Conservation (phyloP, 2,797 vertebrate genomes). For the Botia kubotai region DNA sequence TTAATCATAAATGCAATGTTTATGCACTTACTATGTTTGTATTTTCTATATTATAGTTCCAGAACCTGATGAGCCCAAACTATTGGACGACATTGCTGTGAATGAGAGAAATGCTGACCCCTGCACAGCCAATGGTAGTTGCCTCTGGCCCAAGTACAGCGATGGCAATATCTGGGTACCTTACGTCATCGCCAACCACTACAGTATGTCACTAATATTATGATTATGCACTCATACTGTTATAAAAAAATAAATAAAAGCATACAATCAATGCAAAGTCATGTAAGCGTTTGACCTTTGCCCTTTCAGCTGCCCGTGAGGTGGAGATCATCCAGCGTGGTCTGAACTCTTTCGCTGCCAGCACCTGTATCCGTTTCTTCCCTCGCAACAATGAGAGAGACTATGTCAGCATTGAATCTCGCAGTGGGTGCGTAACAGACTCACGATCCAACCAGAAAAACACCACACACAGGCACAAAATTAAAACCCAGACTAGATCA, state of each 20-base stretch:
- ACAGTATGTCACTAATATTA: slow-evolving; percentile 59
- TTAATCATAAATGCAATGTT: no score
- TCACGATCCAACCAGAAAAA: background rate
- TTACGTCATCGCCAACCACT: slow-evolving; percentile 73
- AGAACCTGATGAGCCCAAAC: slow-evolving; percentile 65
- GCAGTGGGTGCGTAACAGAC: slow-evolving; percentile 61
- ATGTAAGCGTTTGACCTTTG: background rate
- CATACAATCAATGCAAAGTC: no score
- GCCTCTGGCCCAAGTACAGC: slow-evolving; percentile 70
- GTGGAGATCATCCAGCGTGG: slow-evolving; percentile 69
- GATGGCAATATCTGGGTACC: slow-evolving; percentile 77
- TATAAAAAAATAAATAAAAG: no score
- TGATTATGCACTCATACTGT: no score
- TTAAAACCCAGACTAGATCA: no score
- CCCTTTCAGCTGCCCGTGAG: slow-evolving; percentile 67
- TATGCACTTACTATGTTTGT: no score
- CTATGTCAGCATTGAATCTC: slow-evolving; percentile 76
- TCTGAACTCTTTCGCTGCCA: slow-evolving; percentile 71
- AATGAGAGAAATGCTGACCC: slow-evolving; percentile 74
- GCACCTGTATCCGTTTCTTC: slow-evolving; percentile 76
- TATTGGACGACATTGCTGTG: slow-evolving; percentile 74
- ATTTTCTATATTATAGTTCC: slow-evolving; percentile 58
- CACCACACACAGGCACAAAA: background rate
- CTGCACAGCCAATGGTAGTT: slow-evolving; percentile 68
- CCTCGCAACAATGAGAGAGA: slow-evolving; percentile 65